Evolutionary conservation across 2,888 invertebrate genomes (phyloP).

Genomic region (Drosophila barbarae): DNA sequence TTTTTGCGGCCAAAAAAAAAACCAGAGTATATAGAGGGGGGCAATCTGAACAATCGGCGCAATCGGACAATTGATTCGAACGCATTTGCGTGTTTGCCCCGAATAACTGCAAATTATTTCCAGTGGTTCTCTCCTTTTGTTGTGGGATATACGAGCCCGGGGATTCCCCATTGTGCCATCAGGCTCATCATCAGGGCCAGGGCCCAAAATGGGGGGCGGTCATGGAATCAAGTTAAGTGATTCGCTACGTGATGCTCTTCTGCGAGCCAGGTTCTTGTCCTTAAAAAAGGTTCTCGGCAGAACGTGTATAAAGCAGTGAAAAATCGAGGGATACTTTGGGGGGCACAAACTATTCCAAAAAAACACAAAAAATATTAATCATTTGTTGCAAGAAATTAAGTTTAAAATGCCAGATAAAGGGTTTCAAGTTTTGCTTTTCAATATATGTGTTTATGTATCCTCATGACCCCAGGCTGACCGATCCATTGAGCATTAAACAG

Average conservation of each 20-base stretch:
- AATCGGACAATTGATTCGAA: constrained; percentile 77
- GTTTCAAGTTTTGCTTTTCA: not conserved
- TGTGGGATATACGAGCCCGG: not conserved
- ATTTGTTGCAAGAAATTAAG: not conserved
- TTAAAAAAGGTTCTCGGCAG: constrained; percentile 18
- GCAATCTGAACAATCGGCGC: constrained; percentile 62
- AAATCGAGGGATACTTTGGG: not conserved
- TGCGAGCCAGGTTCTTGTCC: constrained; percentile 1
- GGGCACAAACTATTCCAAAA: not conserved
- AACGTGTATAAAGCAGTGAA: constrained; percentile 4
- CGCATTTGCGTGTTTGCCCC: constrained; percentile 76
- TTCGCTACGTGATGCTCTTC: constrained; percentile 65
- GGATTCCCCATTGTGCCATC: constrained; percentile 57
- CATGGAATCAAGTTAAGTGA: constrained; percentile 69
- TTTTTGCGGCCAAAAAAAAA: constrained; percentile 44
- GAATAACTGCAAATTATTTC: constrained; percentile 71
- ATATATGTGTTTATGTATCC: not conserved
- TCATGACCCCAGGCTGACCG: constrained; percentile 9
- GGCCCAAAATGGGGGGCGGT: constrained; percentile 22
- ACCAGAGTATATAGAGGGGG: too few species aligned
- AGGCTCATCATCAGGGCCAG: constrained; percentile 44
- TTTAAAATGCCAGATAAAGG: not conserved
- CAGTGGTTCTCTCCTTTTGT: constrained; percentile 36
- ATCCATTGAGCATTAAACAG: constrained; percentile 45
- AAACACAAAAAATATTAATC: not conserved